A percentile compares a stretch with the other conserved stretches of the same genome.
phyloP scores from a whole-genome alignment of 2,888 invertebrate species.

The Smittia sp. region DNA sequence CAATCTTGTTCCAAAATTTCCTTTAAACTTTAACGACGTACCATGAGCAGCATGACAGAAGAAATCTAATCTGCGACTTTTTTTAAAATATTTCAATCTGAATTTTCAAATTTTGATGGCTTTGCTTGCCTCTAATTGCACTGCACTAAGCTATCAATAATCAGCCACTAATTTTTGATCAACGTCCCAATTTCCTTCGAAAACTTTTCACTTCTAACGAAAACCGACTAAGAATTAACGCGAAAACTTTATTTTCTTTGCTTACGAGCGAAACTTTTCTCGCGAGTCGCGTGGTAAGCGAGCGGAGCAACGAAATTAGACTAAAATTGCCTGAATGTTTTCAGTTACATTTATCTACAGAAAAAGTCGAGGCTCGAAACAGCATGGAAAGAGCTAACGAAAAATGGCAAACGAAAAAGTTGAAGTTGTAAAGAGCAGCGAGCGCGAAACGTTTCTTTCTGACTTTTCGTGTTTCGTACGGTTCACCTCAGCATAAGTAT shows the following conservation, averaged over 20 bases:
- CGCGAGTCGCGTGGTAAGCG: constrained; percentile 26
- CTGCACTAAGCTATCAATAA: too few species aligned
- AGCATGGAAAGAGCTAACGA: neutral
- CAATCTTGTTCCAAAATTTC: too few species aligned
- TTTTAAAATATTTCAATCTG: too few species aligned
- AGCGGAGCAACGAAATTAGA: constrained; percentile 33
- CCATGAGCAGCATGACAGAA: too few species aligned
- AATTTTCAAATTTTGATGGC: too few species aligned
- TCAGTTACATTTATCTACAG: constrained; percentile 32
- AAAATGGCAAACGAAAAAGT: neutral
- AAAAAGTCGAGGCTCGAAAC: constrained; percentile 21
- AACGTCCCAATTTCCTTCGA: too few species aligned
- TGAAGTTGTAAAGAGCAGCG: neutral
- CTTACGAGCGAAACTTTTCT: neutral
- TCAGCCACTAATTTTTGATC: too few species aligned
- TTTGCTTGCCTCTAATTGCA: too few species aligned
- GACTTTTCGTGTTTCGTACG: neutral
- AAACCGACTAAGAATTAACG: neutral
- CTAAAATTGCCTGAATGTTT: constrained; percentile 30
- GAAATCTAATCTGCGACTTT: too few species aligned
- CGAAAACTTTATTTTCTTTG: neutral
- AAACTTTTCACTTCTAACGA: too few species aligned
- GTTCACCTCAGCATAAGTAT: neutral
- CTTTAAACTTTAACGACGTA: too few species aligned
- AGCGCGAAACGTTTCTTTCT: neutral